Evolutionary conservation across 2,113 vertebrate genomes (phyloP).

Genomic region (Lycocorax pyrrhopterus): DNA sequence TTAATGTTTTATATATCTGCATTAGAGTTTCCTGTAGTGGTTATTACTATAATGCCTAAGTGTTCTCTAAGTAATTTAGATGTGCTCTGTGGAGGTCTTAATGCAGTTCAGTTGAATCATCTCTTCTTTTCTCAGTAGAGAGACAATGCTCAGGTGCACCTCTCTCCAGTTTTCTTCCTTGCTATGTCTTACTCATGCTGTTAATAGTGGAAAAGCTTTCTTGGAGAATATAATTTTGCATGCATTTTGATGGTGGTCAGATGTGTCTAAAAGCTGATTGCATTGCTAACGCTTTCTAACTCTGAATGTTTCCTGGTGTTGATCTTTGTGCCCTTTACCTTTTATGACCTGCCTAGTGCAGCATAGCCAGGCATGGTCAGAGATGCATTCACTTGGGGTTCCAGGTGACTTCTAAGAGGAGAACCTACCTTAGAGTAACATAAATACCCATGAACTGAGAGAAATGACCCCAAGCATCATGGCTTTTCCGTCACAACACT

Average conservation of each 20-base stretch:
- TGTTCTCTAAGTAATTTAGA: neutral
- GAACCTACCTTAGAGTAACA: neutral
- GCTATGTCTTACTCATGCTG: neutral
- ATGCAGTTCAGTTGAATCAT: neutral
- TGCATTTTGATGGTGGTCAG: neutral
- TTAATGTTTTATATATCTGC: slow-evolving; percentile 10
- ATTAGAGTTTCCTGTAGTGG: neutral
- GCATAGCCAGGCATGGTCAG: neutral
- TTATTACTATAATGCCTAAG: neutral
- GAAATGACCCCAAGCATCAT: neutral
- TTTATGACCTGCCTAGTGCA: neutral
- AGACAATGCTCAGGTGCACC: neutral
- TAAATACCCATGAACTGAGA: neutral
- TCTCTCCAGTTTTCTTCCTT: neutral
- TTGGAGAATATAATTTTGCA: neutral
- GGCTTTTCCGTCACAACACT: neutral
- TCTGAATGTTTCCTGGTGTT: neutral
- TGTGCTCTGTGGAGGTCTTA: neutral
- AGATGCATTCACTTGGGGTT: neutral
- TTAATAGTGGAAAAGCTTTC: neutral
- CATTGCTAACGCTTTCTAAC: neutral
- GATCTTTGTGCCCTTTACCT: neutral
- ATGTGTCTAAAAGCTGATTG: neutral
- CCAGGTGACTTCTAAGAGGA: neutral
- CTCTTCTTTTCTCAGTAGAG: neutral